Evolutionary conservation across 2,888 invertebrate species (phyloP).

Genomic region (Cynaeus angustus): DNA sequence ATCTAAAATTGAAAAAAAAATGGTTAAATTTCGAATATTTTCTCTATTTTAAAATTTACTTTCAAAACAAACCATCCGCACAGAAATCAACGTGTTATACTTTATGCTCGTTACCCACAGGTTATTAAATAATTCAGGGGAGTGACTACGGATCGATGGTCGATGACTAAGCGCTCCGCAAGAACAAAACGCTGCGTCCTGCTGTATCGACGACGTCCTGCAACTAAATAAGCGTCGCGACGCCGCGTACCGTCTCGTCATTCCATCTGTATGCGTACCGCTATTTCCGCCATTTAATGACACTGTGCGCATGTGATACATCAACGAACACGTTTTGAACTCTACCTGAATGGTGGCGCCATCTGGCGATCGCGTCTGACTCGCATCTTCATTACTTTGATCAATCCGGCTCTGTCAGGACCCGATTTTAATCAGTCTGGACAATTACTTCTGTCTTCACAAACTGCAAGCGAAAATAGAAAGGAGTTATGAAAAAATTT

Average conservation of each 20-base stretch:
- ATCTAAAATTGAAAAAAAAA: background rate
- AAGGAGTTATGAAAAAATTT: constrained; percentile 28
- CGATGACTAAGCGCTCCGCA: constrained; percentile 24
- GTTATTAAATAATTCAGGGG: constrained; percentile 60
- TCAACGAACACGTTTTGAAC: constrained; percentile 30
- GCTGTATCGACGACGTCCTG: constrained; percentile 4
- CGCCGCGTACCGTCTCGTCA: constrained; percentile 45
- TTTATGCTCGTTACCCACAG: constrained; percentile 42
- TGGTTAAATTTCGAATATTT: no score
- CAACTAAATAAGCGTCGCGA: constrained; percentile 42
- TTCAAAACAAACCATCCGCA: constrained; percentile 16
- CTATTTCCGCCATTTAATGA: constrained; percentile 49
- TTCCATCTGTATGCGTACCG: constrained; percentile 42
- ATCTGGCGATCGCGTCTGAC: constrained; percentile 32
- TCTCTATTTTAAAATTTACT: background rate
- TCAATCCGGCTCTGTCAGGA: constrained; percentile 26
- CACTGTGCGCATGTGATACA: constrained; percentile 50
- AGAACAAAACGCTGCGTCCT: constrained; percentile 6
- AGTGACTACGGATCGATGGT: constrained; percentile 60
- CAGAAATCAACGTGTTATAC: constrained; percentile 39
- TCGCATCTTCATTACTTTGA: constrained; percentile 30
- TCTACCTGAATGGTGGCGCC: constrained; percentile 36
- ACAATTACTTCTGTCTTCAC: background rate
- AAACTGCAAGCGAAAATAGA: no score
- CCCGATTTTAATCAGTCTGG: background rate